A percentile compares a stretch with the other conserved stretches of the same genome.
Conservation (phyloP, 2,888 invertebrate species). For the Aporophyla nigra region DNA sequence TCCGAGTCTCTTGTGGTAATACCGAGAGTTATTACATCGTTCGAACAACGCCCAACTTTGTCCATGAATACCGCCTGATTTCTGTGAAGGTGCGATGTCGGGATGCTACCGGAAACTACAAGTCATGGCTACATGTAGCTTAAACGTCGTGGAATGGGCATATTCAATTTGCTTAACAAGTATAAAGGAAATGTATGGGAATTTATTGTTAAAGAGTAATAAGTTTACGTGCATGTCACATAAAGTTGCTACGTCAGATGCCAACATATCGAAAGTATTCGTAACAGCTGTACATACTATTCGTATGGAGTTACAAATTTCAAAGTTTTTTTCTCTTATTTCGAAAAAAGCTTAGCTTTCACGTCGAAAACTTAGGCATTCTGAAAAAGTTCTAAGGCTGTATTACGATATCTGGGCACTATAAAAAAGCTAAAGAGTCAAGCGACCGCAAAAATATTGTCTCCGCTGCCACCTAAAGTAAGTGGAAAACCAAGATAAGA, state of each 20-base stretch:
- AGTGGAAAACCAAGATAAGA: conserved; percentile 65
- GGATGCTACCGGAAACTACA: conserved; percentile 35
- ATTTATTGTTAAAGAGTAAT: neutral
- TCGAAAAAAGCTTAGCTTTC: neutral
- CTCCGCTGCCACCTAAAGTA: conserved; percentile 59
- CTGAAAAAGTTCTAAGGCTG: conserved; percentile 26
- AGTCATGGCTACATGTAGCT: conserved; percentile 22
- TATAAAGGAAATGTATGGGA: neutral
- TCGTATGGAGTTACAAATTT: too few relatives aligned
- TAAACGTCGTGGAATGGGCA: conserved; percentile 18
- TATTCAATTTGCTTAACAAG: conserved; percentile 6
- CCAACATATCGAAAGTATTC: neutral
- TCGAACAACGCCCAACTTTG: conserved; percentile 66
- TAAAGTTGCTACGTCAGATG: neutral
- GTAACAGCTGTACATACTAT: neutral
- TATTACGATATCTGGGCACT: conserved; percentile 45
- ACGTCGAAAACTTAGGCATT: conserved; percentile 26
- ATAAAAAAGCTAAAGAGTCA: conserved; percentile 59
- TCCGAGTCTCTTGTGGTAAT: conserved; percentile 70
- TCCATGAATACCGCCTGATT: conserved; percentile 61
- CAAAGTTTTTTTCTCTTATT: neutral
- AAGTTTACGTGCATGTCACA: neutral
- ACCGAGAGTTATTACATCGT: conserved; percentile 69
- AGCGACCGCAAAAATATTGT: conserved; percentile 65
- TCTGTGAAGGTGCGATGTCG: conserved; percentile 42